Base-by-base conservation (phyloP, 37 sponge, comb jelly and placozoan genomes). In the Trichoplax adhaerens region DNA sequence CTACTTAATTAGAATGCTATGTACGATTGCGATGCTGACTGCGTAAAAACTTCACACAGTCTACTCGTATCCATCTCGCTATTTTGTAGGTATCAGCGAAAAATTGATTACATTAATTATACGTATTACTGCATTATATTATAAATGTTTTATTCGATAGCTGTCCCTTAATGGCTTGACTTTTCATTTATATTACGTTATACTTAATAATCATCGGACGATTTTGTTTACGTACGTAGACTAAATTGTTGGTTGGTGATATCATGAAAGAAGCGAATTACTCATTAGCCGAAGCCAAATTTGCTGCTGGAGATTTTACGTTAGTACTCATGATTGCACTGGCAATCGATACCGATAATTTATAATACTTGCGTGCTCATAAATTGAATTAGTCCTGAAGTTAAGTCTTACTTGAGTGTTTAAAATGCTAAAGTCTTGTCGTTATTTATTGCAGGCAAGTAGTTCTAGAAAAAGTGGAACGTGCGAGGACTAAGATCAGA, bases 261-360 rank as follows among this genome's bases (percentile, higher is more conserved):
- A 85, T 83, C 1, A 91, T 96, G 93, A 96, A 91, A 72, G 87
- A 88, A 60, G 99, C 93, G 0, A 74, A 77, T 6, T 91, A 91
- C 74, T 91, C 93, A 5, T 74, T 96, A 57, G 93, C 99, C 3
- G 90, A 88, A 67, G 99, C 99, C 52, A 82, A 82, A 53, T 96
- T 84, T 85, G 83, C 92, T 64, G 99, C 99, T 50, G 99, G 99
- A 59, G 99, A 91, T 56, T 80, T 96, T 70, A 77, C 87, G 93
- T 91, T 7, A 67, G 74, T 64, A n/a, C 10, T 12, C 10, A 12
- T 60, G 10, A 10, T 12, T 12, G 10, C 62, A 12, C 62, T 12
- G 62, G 12, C 62, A 12, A 12, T 60, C 10, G 12, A 60, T 60
- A 12, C 10, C 10, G 62, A 12, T 60, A 12, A 60, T 60, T 60